Evolutionary conservation across 2,888 invertebrate species (phyloP).

Genomic region (Marasmarcha lunaedactyla): DNA sequence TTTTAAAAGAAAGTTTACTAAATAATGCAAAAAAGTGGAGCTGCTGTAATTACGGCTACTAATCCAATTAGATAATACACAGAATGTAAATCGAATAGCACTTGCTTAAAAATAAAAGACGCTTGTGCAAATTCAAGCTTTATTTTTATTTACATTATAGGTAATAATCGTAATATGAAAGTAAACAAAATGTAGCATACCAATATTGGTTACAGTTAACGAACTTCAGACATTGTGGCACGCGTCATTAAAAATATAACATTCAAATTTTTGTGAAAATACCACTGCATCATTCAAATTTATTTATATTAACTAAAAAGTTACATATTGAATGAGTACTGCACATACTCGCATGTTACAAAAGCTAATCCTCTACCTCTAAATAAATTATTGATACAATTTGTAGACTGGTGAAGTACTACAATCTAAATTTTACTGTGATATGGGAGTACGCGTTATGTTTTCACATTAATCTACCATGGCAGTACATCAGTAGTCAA

Average conservation of each 20-base stretch:
- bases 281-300: too few relatives aligned
- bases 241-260: constrained; percentile 9
- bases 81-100: too few relatives aligned
- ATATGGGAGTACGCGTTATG: constrained; percentile 18
- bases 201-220: constrained; percentile 53
- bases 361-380: constrained; percentile 46
- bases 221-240: constrained; percentile 21
- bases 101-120: constrained; percentile 6
- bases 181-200: constrained; percentile 67
- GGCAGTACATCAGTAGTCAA: constrained; percentile 36
- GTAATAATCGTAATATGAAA: constrained; percentile 55
- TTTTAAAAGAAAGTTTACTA: too few relatives aligned
- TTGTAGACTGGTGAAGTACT: constrained; percentile 12
- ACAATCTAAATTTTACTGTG: constrained; percentile 7
- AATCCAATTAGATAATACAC: too few relatives aligned
- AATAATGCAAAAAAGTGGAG: too few relatives aligned
- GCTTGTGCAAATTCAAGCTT: constrained; percentile 60
- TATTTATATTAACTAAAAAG: background rate
- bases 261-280: constrained; percentile 5
- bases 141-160: constrained; percentile 63
- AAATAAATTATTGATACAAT: constrained; percentile 13
- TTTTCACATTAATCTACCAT: constrained; percentile 28
- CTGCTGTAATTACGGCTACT: too few relatives aligned
- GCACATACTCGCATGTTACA: constrained; percentile 35
- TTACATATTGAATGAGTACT: background rate